Evolutionary conservation across 2,797 vertebrate genomes (phyloP), one percentile per base, ranked within the genome.

Genomic region (Scyliorhinus canicula): DNA sequence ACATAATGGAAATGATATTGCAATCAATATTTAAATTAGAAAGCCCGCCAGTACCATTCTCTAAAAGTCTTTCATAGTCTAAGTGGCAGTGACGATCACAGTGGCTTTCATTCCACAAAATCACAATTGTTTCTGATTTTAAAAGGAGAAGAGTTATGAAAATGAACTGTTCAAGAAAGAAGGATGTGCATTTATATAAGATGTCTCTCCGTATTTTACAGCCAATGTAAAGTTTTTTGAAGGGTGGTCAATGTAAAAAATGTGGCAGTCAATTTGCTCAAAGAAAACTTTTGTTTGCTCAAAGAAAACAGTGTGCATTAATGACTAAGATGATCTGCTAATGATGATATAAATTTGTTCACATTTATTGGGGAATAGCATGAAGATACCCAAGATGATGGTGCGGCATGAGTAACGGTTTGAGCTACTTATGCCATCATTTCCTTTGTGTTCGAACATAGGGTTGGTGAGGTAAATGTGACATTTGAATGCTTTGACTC

Each of bases 1-100:
- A 90, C 57, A 90, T 91, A 91, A 63, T 91, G n/a, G 88, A 91
- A 91, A 91, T 91, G n/a, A 91, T 63, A 91, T 63, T 26, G 57
- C 88, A 91, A 63, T 91, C n/a, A 35, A 91, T 24, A 63, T 63
- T 91, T 91, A 91, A 91, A 91, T 63, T 40, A 63, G 88, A 60
- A 60, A 63, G 35, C n/a, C 86, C 21, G 21, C 55, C 86, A 90
- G 86, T 60, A 35, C 5, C 55, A 44, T 50, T 91, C 21, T 91
- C 26, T 91, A 65, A 91, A 21, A 40, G 88, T 44, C n/a, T 91
- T 44, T 91, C 44, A 65, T n/a, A 24, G 57, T 65, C 7, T 91
- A 65, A 65, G 19, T 65, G 60, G n/a, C 60, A 40, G 7, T 3
- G n/a, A 6, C 24, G 0, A 91, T 91, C 35, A n/a, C 86, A 63